Evolutionary conservation across 2,888 invertebrate genomes (phyloP).

Genomic region (Zygogramma bicolorata): DNA sequence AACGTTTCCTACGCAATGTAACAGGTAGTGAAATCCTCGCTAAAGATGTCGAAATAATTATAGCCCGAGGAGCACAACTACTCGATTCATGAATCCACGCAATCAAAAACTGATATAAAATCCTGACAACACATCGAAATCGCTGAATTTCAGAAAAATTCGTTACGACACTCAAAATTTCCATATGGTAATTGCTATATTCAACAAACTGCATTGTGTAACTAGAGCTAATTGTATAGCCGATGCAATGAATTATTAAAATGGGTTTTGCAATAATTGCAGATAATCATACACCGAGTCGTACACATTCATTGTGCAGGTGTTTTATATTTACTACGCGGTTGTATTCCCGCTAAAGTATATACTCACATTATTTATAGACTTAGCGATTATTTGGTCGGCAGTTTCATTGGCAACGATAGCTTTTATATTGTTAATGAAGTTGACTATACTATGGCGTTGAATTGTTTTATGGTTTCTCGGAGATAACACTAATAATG

Average conservation of each 20-base stretch:
- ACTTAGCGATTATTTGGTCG: not conserved
- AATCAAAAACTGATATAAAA: not conserved
- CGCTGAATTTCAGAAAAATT: conserved; percentile 33
- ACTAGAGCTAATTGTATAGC: conserved; percentile 47
- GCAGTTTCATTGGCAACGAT: not conserved
- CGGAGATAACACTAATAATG: not conserved
- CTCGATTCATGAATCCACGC: not conserved
- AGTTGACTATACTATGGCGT: not conserved
- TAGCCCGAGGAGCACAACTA: not conserved
- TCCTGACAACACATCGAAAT: conserved; percentile 3
- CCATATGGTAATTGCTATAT: conserved; percentile 41
- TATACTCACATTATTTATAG: not conserved
- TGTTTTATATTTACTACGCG: conserved; percentile 20
- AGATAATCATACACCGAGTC: conserved; percentile 37
- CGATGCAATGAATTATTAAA: conserved; percentile 49
- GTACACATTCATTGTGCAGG: conserved; percentile 24
- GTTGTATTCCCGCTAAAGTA: conserved; percentile 11
- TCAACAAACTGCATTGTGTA: conserved; percentile 46
- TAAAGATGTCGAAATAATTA: conserved; percentile 2
- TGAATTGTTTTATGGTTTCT: not conserved
- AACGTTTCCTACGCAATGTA: not conserved
- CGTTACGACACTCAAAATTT: conserved; percentile 38
- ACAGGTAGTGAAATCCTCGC: not conserved
- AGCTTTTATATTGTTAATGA: not conserved
- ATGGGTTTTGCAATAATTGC: conserved; percentile 40